A percentile compares a stretch with the other conserved stretches of the same genome.
These are phyloP conservation scores for Eucidaris tribuloides DNA, from an alignment of 35 echinoderm and acorn worm genomes.

Conservation along the genomic window DNA sequence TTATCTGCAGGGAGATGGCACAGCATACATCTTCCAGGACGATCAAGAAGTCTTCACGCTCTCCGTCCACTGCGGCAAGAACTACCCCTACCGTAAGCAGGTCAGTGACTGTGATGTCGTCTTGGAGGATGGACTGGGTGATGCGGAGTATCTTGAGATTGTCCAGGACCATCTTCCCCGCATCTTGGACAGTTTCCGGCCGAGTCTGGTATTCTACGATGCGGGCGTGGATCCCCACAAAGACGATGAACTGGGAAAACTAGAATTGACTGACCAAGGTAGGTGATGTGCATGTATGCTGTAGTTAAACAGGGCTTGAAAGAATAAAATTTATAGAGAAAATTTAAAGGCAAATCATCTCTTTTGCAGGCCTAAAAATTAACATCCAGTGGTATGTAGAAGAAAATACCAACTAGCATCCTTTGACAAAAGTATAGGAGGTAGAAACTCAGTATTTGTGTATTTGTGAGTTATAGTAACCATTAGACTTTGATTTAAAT, in stretches of 20 bases:
- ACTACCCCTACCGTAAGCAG: constrained; percentile 66
- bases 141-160: constrained; percentile 56
- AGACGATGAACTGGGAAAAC: constrained; percentile 64
- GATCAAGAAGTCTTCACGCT: constrained; percentile 64
- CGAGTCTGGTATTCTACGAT: constrained; percentile 68
- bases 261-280: constrained; percentile 69
- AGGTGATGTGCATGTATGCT: neutral
- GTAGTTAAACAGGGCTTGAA: no score
- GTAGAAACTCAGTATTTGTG: no score
- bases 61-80: constrained; percentile 79
- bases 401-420: no score
- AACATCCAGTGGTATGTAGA: no score
- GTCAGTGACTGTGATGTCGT: constrained; percentile 70
- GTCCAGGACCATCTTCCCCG: constrained; percentile 57
- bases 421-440: no score
- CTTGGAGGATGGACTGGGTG: constrained; percentile 37
- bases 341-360: no score
- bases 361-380: no score
- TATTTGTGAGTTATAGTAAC: no score
- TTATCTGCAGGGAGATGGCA: constrained; percentile 92
- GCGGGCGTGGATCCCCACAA: constrained; percentile 79
- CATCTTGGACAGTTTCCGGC: constrained; percentile 56
- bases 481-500: no score
- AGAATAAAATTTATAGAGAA: no score
- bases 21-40: constrained; percentile 68